phyloP scores from a whole-genome alignment of 2,888 invertebrate genomes.

The Lasioglossum marginatum region DNA sequence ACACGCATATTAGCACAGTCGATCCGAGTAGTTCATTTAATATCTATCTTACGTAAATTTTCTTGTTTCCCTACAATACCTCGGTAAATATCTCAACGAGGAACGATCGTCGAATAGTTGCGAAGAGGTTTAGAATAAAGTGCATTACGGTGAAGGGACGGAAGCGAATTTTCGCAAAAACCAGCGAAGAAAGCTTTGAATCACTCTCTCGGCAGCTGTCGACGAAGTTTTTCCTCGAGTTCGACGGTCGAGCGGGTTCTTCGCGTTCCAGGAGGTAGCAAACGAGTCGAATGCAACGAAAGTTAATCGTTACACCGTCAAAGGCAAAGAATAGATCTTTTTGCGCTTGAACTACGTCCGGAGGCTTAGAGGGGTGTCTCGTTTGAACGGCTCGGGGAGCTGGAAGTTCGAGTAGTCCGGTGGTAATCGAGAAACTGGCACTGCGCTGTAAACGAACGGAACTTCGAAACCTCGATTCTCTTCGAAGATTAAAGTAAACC shows the following conservation, averaged over 20 bases:
- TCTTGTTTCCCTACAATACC: neutral
- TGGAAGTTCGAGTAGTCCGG: neutral
- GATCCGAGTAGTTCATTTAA: neutral
- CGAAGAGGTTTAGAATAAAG: neutral
- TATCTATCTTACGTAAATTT: neutral
- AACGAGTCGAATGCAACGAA: conserved; percentile 1
- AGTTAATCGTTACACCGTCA: conserved; percentile 9
- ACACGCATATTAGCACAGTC: neutral
- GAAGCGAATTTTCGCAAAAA: neutral
- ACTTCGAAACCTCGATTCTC: neutral
- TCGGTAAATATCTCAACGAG: neutral
- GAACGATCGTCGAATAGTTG: neutral
- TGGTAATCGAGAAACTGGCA: neutral
- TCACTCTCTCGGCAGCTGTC: conserved; percentile 2
- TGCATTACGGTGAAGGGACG: neutral
- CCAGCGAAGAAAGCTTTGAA: neutral
- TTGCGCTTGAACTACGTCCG: conserved; percentile 8
- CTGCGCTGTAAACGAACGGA: neutral
- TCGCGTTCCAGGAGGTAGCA: neutral
- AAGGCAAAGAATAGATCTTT: conserved; percentile 10
- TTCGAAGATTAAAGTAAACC: neutral
- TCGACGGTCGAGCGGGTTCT: neutral
- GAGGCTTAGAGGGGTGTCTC: neutral
- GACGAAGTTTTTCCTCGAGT: conserved; percentile 1
- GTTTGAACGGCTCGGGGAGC: neutral